Base-by-base conservation (phyloP, 2,113 vertebrate species). In the Pangasianodon hypophthalmus region DNA sequence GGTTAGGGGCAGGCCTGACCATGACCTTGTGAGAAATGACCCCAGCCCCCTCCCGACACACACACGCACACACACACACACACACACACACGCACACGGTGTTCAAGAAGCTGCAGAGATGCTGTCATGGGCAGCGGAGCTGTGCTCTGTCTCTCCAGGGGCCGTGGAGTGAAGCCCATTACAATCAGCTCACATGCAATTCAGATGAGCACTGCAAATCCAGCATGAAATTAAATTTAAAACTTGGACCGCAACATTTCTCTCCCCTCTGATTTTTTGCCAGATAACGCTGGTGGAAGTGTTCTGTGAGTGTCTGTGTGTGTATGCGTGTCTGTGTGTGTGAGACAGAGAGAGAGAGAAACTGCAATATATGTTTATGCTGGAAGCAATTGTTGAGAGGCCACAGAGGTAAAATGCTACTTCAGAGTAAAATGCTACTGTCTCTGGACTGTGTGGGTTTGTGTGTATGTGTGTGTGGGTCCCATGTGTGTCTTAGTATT, bases 181-280 rank as follows among this genome's bases (percentile, higher is more conserved):
- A 95, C 93, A 92, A 94, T 92, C 92, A 92, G 92, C 93, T 95
- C 93, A 94, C 93, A 94, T 95, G 94, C 94, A 95, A 95, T 95
- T 95, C 94, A 95, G 94, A 96, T 95, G 94, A 96, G 94, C 94
- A 92, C 93, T n/a, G 92, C 94, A 96, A 96, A 96, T 95, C 95
- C 95, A 95, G 95, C 96, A 96, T 96, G 95, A 96, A 96, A 96
- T 96, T 95, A 95, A 95, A 96, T 96, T 94, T 96, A 95, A 90
- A 94, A 95, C 94, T 95, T 96, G 95, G 84, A 90, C 79, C 80
- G 79, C 85, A 90, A 90, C 89, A 64, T 87, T 90, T 87, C 89
- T 83, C 79, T 90, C 86, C 44, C 67, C 79, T 90, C 85, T 84
- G 85, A 90, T 90, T 87, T 90, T 87, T 87, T 87, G 86, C 86